phyloP scores from a whole-genome alignment of 2,797 vertebrate species.

The Pogonophryne albipinna region DNA sequence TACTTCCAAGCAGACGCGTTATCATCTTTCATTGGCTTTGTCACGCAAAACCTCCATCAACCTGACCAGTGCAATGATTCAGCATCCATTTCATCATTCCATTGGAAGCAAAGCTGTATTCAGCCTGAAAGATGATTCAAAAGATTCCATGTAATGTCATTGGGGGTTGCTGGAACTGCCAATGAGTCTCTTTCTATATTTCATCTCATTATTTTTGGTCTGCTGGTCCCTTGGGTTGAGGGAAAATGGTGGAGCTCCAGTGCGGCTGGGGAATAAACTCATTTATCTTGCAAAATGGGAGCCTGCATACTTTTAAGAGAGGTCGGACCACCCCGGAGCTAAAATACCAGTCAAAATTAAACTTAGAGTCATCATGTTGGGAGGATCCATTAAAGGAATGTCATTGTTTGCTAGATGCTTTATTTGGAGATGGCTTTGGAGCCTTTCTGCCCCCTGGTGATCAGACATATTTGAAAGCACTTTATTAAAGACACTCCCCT shows the following conservation, averaged over 20 bases:
- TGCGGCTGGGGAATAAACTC: not conserved
- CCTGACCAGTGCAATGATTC: conserved; percentile 26
- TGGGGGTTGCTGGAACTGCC: conserved; percentile 1
- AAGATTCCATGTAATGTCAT: conserved; percentile 3
- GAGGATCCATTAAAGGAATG: not conserved
- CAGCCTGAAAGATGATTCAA: conserved; percentile 1
- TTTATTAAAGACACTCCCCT: not conserved
- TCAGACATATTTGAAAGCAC: conserved; percentile 9
- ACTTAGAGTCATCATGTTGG: not conserved
- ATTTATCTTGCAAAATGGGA: not conserved
- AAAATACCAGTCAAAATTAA: not conserved
- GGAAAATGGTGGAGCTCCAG: not conserved
- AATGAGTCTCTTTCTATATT: not conserved
- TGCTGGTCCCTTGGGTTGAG: not conserved
- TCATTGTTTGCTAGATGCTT: not conserved
- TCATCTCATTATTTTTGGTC: not conserved
- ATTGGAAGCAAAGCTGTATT: conserved; percentile 21
- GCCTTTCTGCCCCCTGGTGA: conserved; percentile 17
- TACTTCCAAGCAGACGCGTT: conserved; percentile 49
- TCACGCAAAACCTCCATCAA: conserved; percentile 46
- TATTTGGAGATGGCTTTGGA: conserved; percentile 16
- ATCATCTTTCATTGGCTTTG: conserved; percentile 45
- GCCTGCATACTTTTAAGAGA: not conserved
- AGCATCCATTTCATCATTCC: conserved; percentile 15
- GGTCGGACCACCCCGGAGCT: conserved; percentile 22